phyloP scores from a whole-genome alignment of 2,113 vertebrate species.

The Candoia aspera region DNA sequence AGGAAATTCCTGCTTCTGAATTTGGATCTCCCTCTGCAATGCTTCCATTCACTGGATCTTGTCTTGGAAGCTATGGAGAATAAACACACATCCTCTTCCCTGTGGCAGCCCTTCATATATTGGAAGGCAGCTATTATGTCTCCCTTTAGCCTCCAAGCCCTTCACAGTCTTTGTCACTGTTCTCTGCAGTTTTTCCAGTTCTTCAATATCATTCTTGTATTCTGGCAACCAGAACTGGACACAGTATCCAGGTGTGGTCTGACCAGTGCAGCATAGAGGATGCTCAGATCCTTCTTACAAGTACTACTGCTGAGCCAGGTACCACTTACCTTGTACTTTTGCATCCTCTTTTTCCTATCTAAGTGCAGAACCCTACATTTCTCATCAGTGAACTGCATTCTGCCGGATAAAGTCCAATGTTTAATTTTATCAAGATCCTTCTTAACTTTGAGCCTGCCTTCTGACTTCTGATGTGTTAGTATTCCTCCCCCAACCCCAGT shows the following conservation, averaged over 20 bases:
- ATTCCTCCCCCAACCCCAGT: neutral
- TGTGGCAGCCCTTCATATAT: neutral
- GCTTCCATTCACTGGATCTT: neutral
- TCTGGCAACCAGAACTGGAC: neutral
- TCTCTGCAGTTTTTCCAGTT: neutral
- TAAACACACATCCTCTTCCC: neutral
- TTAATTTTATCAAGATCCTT: neutral
- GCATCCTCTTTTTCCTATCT: neutral
- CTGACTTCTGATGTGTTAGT: neutral
- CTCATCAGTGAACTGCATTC: neutral
- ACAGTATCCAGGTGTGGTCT: no score
- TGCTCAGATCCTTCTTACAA: neutral
- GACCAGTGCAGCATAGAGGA: neutral
- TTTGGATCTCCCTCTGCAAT: neutral
- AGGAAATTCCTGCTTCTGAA: neutral
- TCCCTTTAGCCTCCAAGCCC: neutral
- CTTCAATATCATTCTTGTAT: neutral
- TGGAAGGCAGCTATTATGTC: neutral
- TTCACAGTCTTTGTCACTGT: neutral
- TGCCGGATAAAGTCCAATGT: neutral
- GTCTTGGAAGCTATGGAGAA: neutral
- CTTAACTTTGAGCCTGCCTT: neutral
- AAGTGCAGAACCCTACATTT: no score
- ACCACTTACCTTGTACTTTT: neutral
- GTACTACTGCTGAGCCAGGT: neutral